Conservation (phyloP, 1,140 invertebrate genomes). For the Platorchestia sp. region DNA sequence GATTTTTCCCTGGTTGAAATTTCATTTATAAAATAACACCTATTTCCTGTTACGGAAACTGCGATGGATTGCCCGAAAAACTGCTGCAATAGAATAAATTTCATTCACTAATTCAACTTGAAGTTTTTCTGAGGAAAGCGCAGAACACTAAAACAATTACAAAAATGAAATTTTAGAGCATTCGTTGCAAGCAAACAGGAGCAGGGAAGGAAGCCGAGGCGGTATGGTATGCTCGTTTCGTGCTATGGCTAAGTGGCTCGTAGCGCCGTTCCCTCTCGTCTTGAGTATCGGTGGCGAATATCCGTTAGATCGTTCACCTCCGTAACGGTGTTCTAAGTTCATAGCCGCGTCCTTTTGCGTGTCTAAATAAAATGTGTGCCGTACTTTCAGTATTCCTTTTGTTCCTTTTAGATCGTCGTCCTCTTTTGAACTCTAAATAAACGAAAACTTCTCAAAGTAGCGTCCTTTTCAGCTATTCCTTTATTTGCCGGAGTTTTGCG, state of each 20-base stretch:
- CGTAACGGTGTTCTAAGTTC: background rate
- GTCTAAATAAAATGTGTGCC: background rate
- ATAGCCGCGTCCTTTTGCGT: background rate
- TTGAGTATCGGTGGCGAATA: constrained; percentile 49
- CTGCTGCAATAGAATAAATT: background rate
- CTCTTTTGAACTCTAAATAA: background rate
- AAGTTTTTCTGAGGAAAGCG: background rate
- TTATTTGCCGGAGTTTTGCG: background rate
- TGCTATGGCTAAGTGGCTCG: constrained; percentile 2
- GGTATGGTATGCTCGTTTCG: background rate
- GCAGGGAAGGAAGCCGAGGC: background rate
- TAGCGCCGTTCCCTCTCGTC: background rate
- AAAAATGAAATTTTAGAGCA: background rate
- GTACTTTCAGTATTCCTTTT: background rate
- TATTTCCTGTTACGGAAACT: background rate
- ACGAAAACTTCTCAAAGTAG: background rate
- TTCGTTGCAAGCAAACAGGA: background rate
- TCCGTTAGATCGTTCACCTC: background rate
- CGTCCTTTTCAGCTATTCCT: background rate
- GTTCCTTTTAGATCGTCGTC: background rate
- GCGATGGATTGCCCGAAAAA: background rate
- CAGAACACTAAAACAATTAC: background rate
- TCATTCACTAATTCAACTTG: background rate
- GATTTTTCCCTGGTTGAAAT: background rate
- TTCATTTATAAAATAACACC: background rate